Evolutionary conservation across 2,113 vertebrate genomes (phyloP).

Genomic region (Rynchops niger): DNA sequence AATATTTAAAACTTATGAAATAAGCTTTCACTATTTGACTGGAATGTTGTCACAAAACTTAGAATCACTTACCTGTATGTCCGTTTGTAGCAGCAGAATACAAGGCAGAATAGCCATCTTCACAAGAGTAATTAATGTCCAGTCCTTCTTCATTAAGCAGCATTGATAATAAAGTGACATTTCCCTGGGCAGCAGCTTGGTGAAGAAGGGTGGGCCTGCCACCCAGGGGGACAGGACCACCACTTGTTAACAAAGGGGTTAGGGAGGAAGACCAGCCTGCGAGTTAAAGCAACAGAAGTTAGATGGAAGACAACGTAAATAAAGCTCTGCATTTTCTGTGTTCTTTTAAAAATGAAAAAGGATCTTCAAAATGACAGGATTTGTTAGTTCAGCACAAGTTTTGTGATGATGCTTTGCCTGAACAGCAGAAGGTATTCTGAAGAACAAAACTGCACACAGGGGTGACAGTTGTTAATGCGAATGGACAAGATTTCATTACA

Average conservation of each 20-base stretch:
- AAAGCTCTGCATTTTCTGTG: conserved; percentile 21
- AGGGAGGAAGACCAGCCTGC: conserved; percentile 99
- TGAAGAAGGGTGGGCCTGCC: conserved; percentile 96
- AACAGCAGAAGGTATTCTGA: neutral
- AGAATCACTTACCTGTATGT: conserved; percentile 84
- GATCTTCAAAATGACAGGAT: conserved; percentile 21
- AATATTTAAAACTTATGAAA: neutral
- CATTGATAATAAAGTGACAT: conserved; percentile 99
- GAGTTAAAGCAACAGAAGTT: conserved; percentile 83
- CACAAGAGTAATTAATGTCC: conserved; percentile 84
- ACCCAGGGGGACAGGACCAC: conserved; percentile 99
- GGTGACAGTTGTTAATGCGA: conserved; percentile 7
- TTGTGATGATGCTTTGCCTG: neutral
- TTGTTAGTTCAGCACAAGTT: conserved; percentile 53
- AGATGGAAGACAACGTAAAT: conserved; percentile 56
- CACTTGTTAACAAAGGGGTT: conserved; percentile 90
- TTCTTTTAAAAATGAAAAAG: neutral
- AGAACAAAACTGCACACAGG: neutral
- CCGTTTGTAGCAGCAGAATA: conserved; percentile 98
- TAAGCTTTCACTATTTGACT: neutral
- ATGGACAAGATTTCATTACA: conserved; percentile 5
- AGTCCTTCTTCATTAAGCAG: conserved; percentile 98
- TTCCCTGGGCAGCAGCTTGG: conserved; percentile 99
- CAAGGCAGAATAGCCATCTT: conserved; percentile 94
- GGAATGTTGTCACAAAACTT: neutral